Percentiles rank a stretch among this genome's conserved stretches.
phyloP scores from a whole-genome alignment of 2,797 vertebrate species.

The Rallus crepitans region DNA sequence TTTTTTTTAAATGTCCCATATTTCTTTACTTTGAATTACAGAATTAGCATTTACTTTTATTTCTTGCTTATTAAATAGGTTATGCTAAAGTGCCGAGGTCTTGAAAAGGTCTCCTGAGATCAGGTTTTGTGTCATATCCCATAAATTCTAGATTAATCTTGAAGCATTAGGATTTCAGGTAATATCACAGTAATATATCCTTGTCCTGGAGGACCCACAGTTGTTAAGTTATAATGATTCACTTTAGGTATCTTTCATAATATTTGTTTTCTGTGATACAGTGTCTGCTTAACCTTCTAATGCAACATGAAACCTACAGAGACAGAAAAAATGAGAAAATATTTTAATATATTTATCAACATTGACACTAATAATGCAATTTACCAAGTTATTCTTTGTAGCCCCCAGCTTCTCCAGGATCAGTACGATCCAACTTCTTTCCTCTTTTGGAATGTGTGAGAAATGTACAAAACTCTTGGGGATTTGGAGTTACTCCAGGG shows the following conservation, averaged over 20 bases:
- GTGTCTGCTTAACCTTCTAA: not conserved
- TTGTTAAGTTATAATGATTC: not conserved
- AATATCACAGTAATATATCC: no score
- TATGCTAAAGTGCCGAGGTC: not conserved
- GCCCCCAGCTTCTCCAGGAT: not conserved
- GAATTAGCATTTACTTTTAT: not conserved
- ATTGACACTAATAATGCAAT: not conserved
- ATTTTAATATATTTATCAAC: slow-evolving; percentile 17
- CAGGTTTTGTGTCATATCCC: not conserved
- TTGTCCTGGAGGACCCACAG: not conserved
- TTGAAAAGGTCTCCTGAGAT: not conserved
- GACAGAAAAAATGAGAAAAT: not conserved
- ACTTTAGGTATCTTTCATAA: not conserved
- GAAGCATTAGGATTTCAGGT: not conserved
- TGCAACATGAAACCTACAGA: not conserved
- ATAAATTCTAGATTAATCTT: not conserved
- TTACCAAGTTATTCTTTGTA: not conserved
- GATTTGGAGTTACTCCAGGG: not conserved
- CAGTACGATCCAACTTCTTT: not conserved
- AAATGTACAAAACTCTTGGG: not conserved
- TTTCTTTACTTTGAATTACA: not conserved
- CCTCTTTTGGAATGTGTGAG: not conserved
- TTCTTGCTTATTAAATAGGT: not conserved
- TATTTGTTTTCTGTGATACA: not conserved
- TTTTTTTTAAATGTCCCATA: not conserved